Base-by-base conservation (phyloP, 1,140 invertebrate genomes). In the Sipha flava region DNA sequence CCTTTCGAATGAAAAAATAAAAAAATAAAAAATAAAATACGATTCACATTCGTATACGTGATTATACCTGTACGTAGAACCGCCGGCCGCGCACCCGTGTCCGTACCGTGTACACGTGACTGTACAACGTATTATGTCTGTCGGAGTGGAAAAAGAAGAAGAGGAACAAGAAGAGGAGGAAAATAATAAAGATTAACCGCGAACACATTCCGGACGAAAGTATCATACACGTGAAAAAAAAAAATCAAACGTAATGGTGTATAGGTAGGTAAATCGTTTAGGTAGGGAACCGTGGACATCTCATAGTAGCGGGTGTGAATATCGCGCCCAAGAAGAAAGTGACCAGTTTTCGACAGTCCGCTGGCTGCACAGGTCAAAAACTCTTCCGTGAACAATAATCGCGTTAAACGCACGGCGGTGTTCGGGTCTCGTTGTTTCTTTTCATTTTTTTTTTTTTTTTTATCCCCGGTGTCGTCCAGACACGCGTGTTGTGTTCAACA, bases 281-380 rank as follows among this genome's bases (percentile, higher is more conserved):
- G 73, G 73, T 77, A 77, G 73, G 73, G 73, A 57, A 77, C 34
- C 10, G 18, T 59, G 49, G 73, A 57, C 73, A 57, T 40, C 52
- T 59, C 31, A 43, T 26, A 16, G 72, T 75, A 75, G 73, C 73
- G 73, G 73, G 73, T 77, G 73, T 77, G 73, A 77, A 57, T 57
- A 77, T 59, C 49, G 73, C 73, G 49, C 52, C 73, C 52, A 26
- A 77, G 73, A 77, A 77, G 73, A 77, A 77, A 77, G 73, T 77
- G 73, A 57, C 52, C 73, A 77, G 73, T 77, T 77, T 77, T 57
- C 73, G 73, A 77, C 73, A 57, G 73, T 40, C 73, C 52, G 52
- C 21, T 59, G 73, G 52, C 21, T 59, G 73, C 31, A 59, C 73
- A 59, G 73, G 73, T 77, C 34, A 77, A 77, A n/a, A 77, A 77